phyloP scores from a whole-genome alignment of 1,140 invertebrate genomes.

The Papilio polytes region DNA sequence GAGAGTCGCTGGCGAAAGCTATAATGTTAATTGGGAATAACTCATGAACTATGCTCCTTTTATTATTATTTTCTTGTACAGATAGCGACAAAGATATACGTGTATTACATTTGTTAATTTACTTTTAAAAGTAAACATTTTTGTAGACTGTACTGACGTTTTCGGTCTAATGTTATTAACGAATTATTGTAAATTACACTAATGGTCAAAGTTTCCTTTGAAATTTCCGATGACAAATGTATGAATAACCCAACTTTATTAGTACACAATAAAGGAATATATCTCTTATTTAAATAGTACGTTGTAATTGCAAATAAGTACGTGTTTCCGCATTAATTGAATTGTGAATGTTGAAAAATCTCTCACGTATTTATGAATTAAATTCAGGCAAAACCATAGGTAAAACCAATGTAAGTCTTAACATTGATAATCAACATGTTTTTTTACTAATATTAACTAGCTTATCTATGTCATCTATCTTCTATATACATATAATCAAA shows the following conservation, averaged over 20 bases:
- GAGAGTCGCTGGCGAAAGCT: too few species aligned
- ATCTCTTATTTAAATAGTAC: not conserved
- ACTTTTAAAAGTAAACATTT: not conserved
- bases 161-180: not conserved
- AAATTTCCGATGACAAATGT: not conserved
- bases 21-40: too few species aligned
- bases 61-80: too few species aligned
- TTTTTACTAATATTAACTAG: not conserved
- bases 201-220: too few species aligned
- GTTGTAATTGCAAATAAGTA: not conserved
- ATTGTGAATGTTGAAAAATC: conserved; percentile 1
- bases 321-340: not conserved
- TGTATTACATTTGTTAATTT: not conserved
- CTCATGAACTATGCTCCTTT: not conserved
- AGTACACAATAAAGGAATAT: not conserved
- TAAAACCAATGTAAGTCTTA: not conserved
- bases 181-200: not conserved
- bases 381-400: not conserved
- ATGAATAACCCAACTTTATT: not conserved
- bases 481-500: too few species aligned
- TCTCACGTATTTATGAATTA: not conserved
- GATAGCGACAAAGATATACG: not conserved
- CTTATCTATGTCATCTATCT: too few species aligned
- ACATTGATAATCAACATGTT: not conserved
- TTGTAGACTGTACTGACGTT: not conserved